Evolutionary conservation across 1,140 invertebrate species (phyloP).

Genomic region (Drosophila ananassae): DNA sequence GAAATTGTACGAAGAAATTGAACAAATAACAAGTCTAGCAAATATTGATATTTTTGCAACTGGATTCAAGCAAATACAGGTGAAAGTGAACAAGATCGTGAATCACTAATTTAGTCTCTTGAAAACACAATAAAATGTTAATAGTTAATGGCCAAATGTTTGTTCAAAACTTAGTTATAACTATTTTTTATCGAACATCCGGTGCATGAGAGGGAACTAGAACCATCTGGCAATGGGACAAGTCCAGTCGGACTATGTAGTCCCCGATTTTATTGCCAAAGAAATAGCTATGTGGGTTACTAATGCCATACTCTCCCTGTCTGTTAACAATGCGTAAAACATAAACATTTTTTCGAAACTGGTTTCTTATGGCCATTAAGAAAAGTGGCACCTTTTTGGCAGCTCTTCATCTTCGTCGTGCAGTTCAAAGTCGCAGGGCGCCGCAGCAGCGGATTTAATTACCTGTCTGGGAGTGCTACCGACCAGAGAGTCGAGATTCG

Average conservation of each 20-base stretch:
- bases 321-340: slow-evolving; percentile 53
- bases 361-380: slow-evolving; percentile 39
- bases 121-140: background rate
- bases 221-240: background rate
- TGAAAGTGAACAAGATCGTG: background rate
- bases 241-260: too few species aligned
- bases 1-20: background rate
- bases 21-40: too few species aligned
- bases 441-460: slow-evolving; percentile 27
- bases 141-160: background rate
- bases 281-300: slow-evolving; percentile 65
- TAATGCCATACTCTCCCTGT: slow-evolving; percentile 28
- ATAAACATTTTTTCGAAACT: slow-evolving; percentile 59
- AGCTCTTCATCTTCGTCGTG: slow-evolving; percentile 18
- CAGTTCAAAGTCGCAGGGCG: slow-evolving; percentile 30
- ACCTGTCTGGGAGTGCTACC: slow-evolving; percentile 23
- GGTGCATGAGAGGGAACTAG: background rate
- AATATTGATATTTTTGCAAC: too few species aligned
- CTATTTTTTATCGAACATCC: background rate
- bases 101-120: background rate
- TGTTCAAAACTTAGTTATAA: background rate
- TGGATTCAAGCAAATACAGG: background rate
- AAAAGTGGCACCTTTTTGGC: slow-evolving; percentile 16
- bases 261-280: slow-evolving; percentile 47
- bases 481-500: background rate